phyloP scores from a whole-genome alignment of 2,113 vertebrate genomes.

The Clarias macrocephalus region DNA sequence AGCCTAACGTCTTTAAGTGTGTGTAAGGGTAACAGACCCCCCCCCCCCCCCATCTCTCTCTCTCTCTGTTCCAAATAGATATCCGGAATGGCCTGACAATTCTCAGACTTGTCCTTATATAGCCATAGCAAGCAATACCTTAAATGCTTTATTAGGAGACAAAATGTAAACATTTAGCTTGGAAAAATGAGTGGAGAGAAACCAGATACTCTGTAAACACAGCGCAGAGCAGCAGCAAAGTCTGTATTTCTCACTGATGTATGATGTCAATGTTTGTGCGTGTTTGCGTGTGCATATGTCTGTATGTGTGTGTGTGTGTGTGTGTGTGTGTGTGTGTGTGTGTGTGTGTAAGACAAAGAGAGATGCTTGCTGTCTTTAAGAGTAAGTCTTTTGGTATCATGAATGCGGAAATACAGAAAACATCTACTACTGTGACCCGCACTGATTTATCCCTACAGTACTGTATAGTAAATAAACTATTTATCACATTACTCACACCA shows the following conservation, averaged over 20 bases:
- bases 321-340: neutral
- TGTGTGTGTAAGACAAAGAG: neutral
- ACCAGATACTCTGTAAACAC: constrained; percentile 57
- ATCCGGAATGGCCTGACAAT: constrained; percentile 54
- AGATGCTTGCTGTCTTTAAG: neutral
- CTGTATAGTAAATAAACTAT: neutral
- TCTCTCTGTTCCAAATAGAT: neutral
- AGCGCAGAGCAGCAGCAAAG: constrained; percentile 33
- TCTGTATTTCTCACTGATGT: constrained; percentile 6
- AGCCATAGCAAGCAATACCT: constrained; percentile 67
- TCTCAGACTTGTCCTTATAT: constrained; percentile 67
- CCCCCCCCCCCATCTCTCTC: neutral
- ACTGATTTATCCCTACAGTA: neutral
- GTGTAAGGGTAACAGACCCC: neutral
- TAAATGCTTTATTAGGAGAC: constrained; percentile 63
- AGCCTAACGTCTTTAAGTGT: neutral
- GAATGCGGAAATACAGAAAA: too few relatives aligned
- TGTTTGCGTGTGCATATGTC: neutral
- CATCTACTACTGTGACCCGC: neutral
- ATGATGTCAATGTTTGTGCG: neutral
- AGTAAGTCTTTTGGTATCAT: neutral
- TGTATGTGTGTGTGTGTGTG: neutral
- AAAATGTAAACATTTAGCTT: constrained; percentile 61
- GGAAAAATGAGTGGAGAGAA: constrained; percentile 52
- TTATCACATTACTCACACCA: neutral